Percentiles rank a stretch among this genome's conserved stretches.
phyloP scores from a whole-genome alignment of 2,888 invertebrate species.

The Orthosia cruda region DNA sequence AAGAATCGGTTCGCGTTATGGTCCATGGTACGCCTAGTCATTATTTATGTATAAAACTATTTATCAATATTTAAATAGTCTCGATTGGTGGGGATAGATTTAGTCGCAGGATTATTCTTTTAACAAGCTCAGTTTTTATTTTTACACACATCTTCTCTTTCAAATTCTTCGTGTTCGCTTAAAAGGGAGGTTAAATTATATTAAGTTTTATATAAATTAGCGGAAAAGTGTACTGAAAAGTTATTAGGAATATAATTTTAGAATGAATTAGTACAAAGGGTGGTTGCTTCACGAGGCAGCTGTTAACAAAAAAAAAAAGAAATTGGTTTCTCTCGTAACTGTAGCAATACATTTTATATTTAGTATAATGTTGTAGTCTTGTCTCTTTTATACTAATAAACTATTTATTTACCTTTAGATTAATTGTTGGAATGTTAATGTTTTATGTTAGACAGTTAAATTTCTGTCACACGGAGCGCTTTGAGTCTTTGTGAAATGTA shows the following conservation, averaged over 20 bases:
- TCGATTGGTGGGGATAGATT: slow-evolving; percentile 80
- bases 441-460: slow-evolving; percentile 79
- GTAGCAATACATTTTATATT: slow-evolving; percentile 81
- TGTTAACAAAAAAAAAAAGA: slow-evolving; percentile 69
- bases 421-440: slow-evolving; percentile 86
- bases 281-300: slow-evolving; percentile 77
- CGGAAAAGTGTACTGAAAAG: slow-evolving; percentile 72
- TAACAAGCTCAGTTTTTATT: slow-evolving; percentile 76
- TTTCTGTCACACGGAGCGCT: slow-evolving; percentile 67
- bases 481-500: slow-evolving; percentile 66
- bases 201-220: slow-evolving; percentile 70
- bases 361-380: slow-evolving; percentile 81
- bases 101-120: slow-evolving; percentile 74
- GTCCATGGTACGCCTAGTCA: slow-evolving; percentile 91
- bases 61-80: slow-evolving; percentile 84
- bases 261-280: slow-evolving; percentile 84
- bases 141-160: slow-evolving; percentile 56
- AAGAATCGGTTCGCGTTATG: slow-evolving; percentile 81
- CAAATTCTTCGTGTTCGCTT: slow-evolving; percentile 64
- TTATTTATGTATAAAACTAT: slow-evolving; percentile 88
- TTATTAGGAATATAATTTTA: slow-evolving; percentile 70
- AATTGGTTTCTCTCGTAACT: slow-evolving; percentile 85
- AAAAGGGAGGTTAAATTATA: slow-evolving; percentile 55
- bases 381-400: slow-evolving; percentile 77
- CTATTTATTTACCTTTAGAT: slow-evolving; percentile 82